Evolutionary conservation across 1,140 invertebrate species (phyloP).

Genomic region (Aphidius gifuensis): DNA sequence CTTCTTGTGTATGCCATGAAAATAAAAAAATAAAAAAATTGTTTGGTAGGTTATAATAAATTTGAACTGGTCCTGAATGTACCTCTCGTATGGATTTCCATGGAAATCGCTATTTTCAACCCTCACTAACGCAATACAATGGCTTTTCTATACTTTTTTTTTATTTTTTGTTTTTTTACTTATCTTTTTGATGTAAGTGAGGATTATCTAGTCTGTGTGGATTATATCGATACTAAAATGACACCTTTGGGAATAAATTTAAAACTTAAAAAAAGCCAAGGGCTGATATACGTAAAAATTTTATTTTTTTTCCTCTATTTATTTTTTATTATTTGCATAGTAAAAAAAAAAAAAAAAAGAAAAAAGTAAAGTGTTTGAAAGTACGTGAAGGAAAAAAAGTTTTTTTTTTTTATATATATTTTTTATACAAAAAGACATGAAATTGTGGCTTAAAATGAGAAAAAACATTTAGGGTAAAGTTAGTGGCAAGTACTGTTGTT

Average conservation of each 20-base stretch:
- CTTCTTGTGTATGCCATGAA: neutral
- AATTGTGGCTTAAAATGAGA: too few relatives aligned
- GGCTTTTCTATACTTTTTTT: constrained; percentile 4
- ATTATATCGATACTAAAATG: too few relatives aligned
- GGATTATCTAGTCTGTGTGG: neutral
- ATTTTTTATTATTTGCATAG: too few relatives aligned
- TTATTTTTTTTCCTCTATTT: too few relatives aligned
- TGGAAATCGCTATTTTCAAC: constrained; percentile 21
- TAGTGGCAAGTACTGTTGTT: too few relatives aligned
- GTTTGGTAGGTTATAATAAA: constrained; percentile 13
- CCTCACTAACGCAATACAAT: constrained; percentile 17
- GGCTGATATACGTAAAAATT: too few relatives aligned
- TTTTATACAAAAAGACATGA: too few relatives aligned
- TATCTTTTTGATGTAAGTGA: neutral
- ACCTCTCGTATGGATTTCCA: constrained; percentile 17
- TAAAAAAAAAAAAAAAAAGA: too few relatives aligned
- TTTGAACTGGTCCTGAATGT: neutral
- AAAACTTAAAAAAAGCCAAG: neutral
- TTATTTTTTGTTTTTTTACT: neutral
- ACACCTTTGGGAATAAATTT: neutral
- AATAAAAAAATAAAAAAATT: constrained; percentile 3
- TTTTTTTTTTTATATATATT: too few relatives aligned
- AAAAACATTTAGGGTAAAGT: too few relatives aligned
- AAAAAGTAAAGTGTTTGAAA: too few relatives aligned
- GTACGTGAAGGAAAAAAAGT: too few relatives aligned